Base-by-base conservation (phyloP, 2,888 invertebrate genomes). In the Acheta domesticus region DNA sequence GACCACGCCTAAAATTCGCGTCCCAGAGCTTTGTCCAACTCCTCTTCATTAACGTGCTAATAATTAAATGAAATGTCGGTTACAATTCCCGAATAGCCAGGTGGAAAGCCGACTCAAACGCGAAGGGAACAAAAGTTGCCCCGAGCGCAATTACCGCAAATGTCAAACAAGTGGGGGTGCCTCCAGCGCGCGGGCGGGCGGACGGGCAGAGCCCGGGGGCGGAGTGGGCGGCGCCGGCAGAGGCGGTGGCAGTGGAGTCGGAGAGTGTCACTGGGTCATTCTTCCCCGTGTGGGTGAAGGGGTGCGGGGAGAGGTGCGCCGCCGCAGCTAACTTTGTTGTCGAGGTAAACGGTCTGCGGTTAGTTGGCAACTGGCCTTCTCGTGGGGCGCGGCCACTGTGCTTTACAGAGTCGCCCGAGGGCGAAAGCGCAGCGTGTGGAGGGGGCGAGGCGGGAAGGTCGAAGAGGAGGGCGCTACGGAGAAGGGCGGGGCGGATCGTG, bases 281-380 rank as follows among this genome's bases (percentile, higher is more conserved):
- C 62, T 62, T 62, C 62, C 62, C 19, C 19, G 14, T 14, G 19
- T 2, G 11, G 62, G 62, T 11, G 62, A 5, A n/a, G 62, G 62
- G 62, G 62, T 62, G 62, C 8, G 4, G 62, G 62, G 62, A 62
- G 14, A 62, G 62, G 16, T 62, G 62, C 62, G 62, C 62, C 16
- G 62, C 62, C 62, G 62, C 62, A 62, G n/a, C 62, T n/a, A 62
- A 62, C 62, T 62, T 62, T n/a, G 62, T 62, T 62, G 62, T 62
- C 16, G 62, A 62, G 62, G 62, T 62, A 62, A 62, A 62, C 62
- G 62, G 14, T 62, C n/a, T n/a, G 62, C 14, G 14, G 62, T 62
- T 62, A 62, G 62, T 62, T 62, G 62, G 16, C n/a, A 62, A 62
- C 62, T 62, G 36, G 36, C 36, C 36, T 36, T 36, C 62, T 11